Evolutionary conservation across 2,888 invertebrate species (phyloP).

Genomic region (Ornithoptera alexandrae): DNA sequence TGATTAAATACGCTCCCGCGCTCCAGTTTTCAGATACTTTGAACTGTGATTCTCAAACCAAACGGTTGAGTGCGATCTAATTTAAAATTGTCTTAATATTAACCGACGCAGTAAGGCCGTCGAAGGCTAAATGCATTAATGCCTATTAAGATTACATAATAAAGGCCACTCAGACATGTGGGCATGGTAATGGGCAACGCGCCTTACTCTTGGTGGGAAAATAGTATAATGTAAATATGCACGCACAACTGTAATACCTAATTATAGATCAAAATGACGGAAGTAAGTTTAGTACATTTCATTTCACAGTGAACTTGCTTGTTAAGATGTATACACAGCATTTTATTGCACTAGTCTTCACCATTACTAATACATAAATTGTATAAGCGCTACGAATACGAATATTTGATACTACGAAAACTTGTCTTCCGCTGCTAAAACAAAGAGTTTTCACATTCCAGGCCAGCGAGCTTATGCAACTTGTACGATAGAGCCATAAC

Average conservation of each 20-base stretch:
- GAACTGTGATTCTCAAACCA: not conserved
- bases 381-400: too few species aligned
- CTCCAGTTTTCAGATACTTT: not conserved
- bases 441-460: conserved; percentile 42
- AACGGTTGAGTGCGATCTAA: conserved; percentile 13
- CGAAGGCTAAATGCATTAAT: conserved; percentile 29
- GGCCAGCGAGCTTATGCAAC: conserved; percentile 86
- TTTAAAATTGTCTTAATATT: conserved; percentile 24
- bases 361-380: too few species aligned
- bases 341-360: too few species aligned
- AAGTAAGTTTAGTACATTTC: too few species aligned
- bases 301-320: too few species aligned
- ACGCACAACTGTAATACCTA: too few species aligned
- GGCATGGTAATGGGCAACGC: conserved; percentile 8
- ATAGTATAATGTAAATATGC: not conserved
- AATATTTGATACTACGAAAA: too few species aligned
- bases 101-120: conserved; percentile 17
- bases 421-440: not conserved
- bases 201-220: not conserved
- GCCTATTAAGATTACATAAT: conserved; percentile 26
- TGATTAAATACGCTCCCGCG: conserved; percentile 2
- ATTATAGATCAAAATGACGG: too few species aligned
- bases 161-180: conserved; percentile 26
- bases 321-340: too few species aligned
- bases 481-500: conserved; percentile 89